A percentile compares a stretch with the other conserved stretches of the same genome.
Evolutionary conservation across 2,797 vertebrate genomes (phyloP).

Genomic region (Petrocephalus schoutedeni): DNA sequence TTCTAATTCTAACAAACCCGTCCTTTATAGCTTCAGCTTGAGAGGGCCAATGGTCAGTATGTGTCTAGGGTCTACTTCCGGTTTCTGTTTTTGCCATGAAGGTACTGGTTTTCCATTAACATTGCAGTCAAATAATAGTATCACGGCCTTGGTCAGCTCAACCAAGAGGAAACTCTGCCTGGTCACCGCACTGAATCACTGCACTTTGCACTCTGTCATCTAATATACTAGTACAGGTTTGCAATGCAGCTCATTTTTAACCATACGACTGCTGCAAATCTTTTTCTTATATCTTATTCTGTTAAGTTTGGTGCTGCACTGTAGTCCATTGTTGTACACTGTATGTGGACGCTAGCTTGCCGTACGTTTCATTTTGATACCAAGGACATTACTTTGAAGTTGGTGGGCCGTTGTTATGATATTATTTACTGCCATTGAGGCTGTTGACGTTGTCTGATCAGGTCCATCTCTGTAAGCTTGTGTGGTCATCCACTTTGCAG

Average conservation of each 20-base stretch:
- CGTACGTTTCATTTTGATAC: neutral
- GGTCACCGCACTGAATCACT: neutral
- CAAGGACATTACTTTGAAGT: neutral
- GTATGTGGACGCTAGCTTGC: neutral
- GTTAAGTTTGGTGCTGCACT: neutral
- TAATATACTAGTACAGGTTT: neutral
- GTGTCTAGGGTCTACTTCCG: neutral
- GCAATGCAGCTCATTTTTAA: neutral
- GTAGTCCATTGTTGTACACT: neutral
- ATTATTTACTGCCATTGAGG: neutral
- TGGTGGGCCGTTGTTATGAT: neutral
- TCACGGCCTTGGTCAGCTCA: neutral
- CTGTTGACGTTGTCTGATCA: neutral
- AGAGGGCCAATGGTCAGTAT: neutral
- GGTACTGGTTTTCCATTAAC: neutral
- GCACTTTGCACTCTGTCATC: neutral
- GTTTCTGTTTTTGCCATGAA: neutral
- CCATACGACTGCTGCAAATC: neutral
- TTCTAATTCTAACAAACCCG: neutral
- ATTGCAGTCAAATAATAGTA: neutral
- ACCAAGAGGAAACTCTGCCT: neutral
- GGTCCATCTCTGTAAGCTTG: neutral
- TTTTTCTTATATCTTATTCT: neutral
- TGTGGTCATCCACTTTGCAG: neutral
- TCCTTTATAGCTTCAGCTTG: neutral